phyloP scores from a whole-genome alignment of 2,888 invertebrate species.

The Cancer borealis region DNA sequence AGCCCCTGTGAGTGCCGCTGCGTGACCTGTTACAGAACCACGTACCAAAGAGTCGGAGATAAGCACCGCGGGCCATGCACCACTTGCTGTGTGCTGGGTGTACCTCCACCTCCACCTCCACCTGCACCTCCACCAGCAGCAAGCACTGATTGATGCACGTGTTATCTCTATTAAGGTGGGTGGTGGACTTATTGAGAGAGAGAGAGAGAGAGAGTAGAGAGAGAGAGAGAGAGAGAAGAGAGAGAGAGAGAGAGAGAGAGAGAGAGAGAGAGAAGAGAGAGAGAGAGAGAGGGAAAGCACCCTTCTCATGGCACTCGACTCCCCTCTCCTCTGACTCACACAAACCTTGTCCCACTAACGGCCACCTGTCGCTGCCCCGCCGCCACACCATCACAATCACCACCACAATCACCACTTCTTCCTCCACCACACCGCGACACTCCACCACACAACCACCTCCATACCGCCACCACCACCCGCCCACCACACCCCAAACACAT shows the following conservation, averaged over 20 bases:
- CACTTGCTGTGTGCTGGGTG: background rate
- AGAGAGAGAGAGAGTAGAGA: conserved; percentile 37
- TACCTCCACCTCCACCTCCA: background rate
- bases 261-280: conserved; percentile 25
- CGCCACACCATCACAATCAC: background rate
- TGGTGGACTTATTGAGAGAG: background rate
- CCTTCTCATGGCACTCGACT: background rate
- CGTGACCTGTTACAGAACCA: background rate
- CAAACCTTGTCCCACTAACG: conserved; percentile 43
- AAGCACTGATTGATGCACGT: background rate
- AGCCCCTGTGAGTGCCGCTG: background rate
- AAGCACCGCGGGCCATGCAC: background rate
- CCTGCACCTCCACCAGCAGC: background rate
- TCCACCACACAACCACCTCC: background rate
- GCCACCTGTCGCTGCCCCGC: background rate
- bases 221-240: conserved; percentile 5
- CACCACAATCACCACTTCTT: background rate
- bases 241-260: conserved; percentile 37
- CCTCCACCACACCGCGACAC: background rate
- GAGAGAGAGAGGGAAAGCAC: conserved; percentile 23
- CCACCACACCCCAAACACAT: background rate
- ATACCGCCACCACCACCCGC: background rate
- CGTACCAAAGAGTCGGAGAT: background rate
- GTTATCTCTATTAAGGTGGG: background rate
- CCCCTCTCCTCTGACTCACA: conserved; percentile 44